Conservation (phyloP, 2,797 vertebrate genomes). For the Melanotaenia maccullochi region DNA sequence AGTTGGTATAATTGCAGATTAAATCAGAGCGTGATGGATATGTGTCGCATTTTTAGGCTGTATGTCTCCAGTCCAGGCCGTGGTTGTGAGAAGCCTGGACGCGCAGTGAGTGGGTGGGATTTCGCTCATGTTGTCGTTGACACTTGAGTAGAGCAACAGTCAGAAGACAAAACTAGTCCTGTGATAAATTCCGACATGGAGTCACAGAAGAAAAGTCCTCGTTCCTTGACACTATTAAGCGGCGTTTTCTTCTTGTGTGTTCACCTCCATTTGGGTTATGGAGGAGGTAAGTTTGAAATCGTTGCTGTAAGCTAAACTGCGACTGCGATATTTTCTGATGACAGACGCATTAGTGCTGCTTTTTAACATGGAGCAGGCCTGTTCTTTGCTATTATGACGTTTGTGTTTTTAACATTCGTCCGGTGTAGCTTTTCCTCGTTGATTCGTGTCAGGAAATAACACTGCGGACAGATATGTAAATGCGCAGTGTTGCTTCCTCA, state of each 20-base stretch:
- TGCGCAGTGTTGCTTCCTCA: not conserved
- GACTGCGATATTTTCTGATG: not conserved
- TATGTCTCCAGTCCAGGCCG: not conserved
- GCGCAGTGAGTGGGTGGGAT: slow-evolving; percentile 50
- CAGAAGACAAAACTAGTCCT: slow-evolving; percentile 16
- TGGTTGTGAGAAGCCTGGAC: not conserved
- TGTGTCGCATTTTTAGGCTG: not conserved
- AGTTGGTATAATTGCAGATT: too few relatives aligned
- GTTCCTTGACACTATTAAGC: slow-evolving; percentile 22
- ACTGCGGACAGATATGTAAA: not conserved
- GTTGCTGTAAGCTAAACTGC: not conserved
- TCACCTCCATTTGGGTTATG: slow-evolving; percentile 16
- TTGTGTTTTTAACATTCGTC: not conserved
- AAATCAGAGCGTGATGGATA: not conserved
- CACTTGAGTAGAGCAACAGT: slow-evolving; percentile 17
- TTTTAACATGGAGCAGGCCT: slow-evolving; percentile 28
- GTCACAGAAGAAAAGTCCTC: slow-evolving; percentile 4
- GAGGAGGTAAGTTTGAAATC: slow-evolving; percentile 66
- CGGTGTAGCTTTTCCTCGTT: not conserved
- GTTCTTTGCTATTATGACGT: not conserved
- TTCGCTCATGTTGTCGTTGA: slow-evolving; percentile 24
- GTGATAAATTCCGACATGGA: slow-evolving; percentile 68
- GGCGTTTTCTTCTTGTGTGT: slow-evolving; percentile 40
- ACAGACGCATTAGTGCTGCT: not conserved
- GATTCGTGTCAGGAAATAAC: not conserved